Evolutionary conservation across 2,888 invertebrate species (phyloP).

Genomic region (Ethmia dodecea): DNA sequence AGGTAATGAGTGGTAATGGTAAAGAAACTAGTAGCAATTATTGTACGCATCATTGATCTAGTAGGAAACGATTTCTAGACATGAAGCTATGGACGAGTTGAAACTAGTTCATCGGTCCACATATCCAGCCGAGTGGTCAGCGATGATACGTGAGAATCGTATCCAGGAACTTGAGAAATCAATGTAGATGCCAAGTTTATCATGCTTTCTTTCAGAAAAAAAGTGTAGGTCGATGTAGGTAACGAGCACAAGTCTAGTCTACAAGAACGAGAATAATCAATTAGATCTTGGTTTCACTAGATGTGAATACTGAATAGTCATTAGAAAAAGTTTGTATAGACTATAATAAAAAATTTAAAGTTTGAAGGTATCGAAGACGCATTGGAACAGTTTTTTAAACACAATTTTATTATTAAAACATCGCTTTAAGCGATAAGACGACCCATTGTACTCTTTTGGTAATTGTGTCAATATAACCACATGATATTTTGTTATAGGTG

Average conservation of each 20-base stretch:
- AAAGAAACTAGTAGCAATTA: constrained; percentile 44
- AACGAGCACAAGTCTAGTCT: background rate
- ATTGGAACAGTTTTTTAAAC: no score
- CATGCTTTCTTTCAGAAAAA: background rate
- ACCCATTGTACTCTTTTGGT: no score
- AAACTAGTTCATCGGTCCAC: constrained; percentile 73
- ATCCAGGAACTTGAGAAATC: constrained; percentile 62
- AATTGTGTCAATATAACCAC: no score
- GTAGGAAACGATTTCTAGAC: constrained; percentile 73
- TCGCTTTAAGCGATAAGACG: no score
- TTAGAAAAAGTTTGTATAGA: no score
- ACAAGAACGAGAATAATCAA: no score
- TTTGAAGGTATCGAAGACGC: no score
- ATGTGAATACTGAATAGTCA: no score
- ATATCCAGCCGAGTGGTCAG: constrained; percentile 65
- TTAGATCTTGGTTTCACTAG: no score
- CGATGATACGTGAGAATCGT: constrained; percentile 61
- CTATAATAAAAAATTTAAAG: no score
- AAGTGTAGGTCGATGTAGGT: background rate
- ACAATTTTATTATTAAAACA: no score
- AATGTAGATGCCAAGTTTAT: constrained; percentile 3
- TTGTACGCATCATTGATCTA: constrained; percentile 69
- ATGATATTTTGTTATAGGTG: no score
- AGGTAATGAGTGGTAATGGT: constrained; percentile 17
- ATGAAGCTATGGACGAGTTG: constrained; percentile 51